These are phyloP conservation scores for Macropodus opercularis DNA, from an alignment of 2,797 vertebrate species.

Conservation along the genomic window DNA sequence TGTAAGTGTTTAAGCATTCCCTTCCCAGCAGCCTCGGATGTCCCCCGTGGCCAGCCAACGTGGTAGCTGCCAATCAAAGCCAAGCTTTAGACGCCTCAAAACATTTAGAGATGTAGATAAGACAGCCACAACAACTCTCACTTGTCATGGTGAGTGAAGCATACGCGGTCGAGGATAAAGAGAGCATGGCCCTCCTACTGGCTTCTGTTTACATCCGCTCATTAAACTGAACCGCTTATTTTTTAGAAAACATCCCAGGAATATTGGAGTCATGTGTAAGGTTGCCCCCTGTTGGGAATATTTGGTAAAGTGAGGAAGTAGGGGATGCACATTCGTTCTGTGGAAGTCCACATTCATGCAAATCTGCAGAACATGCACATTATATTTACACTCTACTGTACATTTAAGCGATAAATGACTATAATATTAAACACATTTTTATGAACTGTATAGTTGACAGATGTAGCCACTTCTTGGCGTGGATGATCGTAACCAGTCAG, in stretches of 20 bases:
- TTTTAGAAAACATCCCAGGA: not conserved
- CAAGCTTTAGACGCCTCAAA: constrained; percentile 48
- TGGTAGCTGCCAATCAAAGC: constrained; percentile 66
- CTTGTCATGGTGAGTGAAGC: constrained; percentile 60
- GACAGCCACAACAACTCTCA: constrained; percentile 48
- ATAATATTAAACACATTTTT: not conserved
- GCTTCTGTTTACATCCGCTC: constrained; percentile 23
- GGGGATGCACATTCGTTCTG: not conserved
- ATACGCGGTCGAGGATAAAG: constrained; percentile 28
- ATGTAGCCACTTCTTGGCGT: not conserved
- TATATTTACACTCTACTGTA: not conserved
- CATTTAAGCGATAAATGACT: not conserved
- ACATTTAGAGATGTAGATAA: constrained; percentile 52
- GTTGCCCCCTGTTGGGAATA: constrained; percentile 72
- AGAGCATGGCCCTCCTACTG: constrained; percentile 3
- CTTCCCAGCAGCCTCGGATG: constrained; percentile 40
- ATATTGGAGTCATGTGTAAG: constrained; percentile 33
- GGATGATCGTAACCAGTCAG: not conserved
- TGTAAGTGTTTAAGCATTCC: constrained; percentile 37
- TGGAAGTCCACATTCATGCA: not conserved
- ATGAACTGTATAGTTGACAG: not conserved
- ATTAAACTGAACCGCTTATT: not conserved
- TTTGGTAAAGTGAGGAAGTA: constrained; percentile 16
- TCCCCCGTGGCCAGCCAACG: constrained; percentile 66
- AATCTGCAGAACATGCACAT: not conserved